phyloP scores from a whole-genome alignment of 1,140 invertebrate genomes.

The Aphidius gifuensis region DNA sequence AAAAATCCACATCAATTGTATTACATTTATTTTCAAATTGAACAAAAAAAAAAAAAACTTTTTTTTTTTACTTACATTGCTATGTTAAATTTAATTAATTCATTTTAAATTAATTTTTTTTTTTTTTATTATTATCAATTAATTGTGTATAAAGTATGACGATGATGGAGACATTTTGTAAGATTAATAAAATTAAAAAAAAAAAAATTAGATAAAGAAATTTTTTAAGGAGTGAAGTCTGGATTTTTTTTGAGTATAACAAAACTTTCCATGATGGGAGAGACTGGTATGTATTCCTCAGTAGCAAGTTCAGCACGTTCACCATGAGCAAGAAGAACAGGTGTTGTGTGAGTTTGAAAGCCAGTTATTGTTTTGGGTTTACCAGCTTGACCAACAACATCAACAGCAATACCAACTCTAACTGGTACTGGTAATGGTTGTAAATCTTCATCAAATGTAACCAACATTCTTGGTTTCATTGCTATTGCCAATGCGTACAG shows the following conservation, averaged over 20 bases:
- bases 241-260: constrained; percentile 97
- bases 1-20: too few relatives aligned
- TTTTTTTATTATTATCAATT: too few relatives aligned
- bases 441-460: constrained; percentile 96
- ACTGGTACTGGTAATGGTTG: constrained; percentile 94
- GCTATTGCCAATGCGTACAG: constrained; percentile 93
- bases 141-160: too few relatives aligned
- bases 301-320: constrained; percentile 97
- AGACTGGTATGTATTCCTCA: constrained; percentile 93
- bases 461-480: constrained; percentile 99
- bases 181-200: too few relatives aligned
- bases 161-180: too few relatives aligned
- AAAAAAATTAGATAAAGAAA: too few relatives aligned
- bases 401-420: constrained; percentile 96
- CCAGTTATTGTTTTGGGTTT: constrained; percentile 99
- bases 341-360: constrained; percentile 99
- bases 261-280: constrained; percentile 98
- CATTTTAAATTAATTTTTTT: too few relatives aligned
- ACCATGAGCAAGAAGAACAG: constrained; percentile 93
- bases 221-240: constrained; percentile 55
- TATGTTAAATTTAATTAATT: too few relatives aligned
- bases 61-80: too few relatives aligned
- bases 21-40: too few relatives aligned
- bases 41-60: too few relatives aligned
- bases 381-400: constrained; percentile 98